Percentiles rank a stretch among this genome's conserved stretches.
These are phyloP conservation scores for Noctua comes DNA, from an alignment of 2,888 invertebrate species.

Conservation along the genomic window DNA sequence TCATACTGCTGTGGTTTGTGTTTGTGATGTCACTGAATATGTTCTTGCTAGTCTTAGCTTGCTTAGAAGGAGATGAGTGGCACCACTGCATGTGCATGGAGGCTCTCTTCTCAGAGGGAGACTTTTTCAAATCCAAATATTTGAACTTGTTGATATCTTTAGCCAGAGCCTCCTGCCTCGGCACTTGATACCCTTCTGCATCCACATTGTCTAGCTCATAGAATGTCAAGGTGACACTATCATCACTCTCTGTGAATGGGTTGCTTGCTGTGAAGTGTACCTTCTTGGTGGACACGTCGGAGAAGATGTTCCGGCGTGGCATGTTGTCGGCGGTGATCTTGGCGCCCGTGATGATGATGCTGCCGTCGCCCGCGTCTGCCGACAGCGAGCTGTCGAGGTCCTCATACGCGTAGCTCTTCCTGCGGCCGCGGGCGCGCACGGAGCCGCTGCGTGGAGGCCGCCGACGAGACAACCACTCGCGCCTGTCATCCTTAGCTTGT, in stretches of 20 bases:
- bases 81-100: slow-evolving; percentile 79
- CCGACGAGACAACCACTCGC: slow-evolving; percentile 75
- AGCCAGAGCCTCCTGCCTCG: slow-evolving; percentile 67
- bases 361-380: slow-evolving; percentile 90
- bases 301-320: slow-evolving; percentile 86
- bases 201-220: slow-evolving; percentile 85
- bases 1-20: slow-evolving; percentile 78
- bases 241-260: slow-evolving; percentile 88
- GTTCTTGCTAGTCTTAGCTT: slow-evolving; percentile 78
- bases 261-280: slow-evolving; percentile 87
- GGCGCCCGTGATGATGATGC: slow-evolving; percentile 88
- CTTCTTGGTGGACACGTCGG: slow-evolving; percentile 82
- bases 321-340: slow-evolving; percentile 86
- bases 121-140: slow-evolving; percentile 83
- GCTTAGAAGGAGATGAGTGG: slow-evolving; percentile 86
- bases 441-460: slow-evolving; percentile 78
- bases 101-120: slow-evolving; percentile 81
- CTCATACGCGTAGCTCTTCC: slow-evolving; percentile 86
- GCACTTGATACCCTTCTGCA: slow-evolving; percentile 75
- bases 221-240: slow-evolving; percentile 87
- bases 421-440: slow-evolving; percentile 74
- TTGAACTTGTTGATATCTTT: slow-evolving; percentile 86
- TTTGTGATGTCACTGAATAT: slow-evolving; percentile 83
- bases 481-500: slow-evolving; percentile 68
- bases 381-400: slow-evolving; percentile 91